Conservation (phyloP, 2,888 invertebrate genomes). For the Steinernema hermaphroditum region DNA sequence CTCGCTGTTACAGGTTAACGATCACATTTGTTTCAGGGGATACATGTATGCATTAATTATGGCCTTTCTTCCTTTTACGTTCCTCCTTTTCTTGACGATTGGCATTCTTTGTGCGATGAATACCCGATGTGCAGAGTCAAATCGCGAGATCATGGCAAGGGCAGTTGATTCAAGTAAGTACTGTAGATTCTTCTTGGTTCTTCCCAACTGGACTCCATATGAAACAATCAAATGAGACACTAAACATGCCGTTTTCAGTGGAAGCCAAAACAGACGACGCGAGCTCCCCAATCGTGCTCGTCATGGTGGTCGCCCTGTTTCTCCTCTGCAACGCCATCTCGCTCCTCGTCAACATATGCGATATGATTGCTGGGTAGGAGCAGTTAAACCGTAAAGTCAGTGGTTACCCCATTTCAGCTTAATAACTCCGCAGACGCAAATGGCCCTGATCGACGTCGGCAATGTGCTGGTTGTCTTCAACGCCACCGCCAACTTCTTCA, state of each 20-base stretch:
- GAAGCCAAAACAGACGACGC: conserved; percentile 35
- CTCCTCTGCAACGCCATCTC: conserved; percentile 58
- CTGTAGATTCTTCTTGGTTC: background rate
- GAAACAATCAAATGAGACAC: background rate
- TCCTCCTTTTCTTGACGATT: conserved; percentile 52
- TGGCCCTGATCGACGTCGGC: conserved; percentile 33
- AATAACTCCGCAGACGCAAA: conserved; percentile 35
- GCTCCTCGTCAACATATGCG: conserved; percentile 57
- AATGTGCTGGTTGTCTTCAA: conserved; percentile 38
- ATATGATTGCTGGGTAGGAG: conserved; percentile 56
- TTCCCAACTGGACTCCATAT: background rate
- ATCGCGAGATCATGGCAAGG: background rate
- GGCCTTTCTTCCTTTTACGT: conserved; percentile 58
- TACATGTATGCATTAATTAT: conserved; percentile 56
- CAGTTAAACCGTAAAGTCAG: conserved; percentile 22
- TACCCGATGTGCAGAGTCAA: conserved; percentile 9
- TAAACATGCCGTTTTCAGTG: conserved; percentile 6
- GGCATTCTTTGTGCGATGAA: conserved; percentile 48
- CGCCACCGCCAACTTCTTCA: conserved; percentile 36
- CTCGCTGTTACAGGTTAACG: background rate
- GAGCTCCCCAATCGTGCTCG: conserved; percentile 53
- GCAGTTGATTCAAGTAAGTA: conserved; percentile 3
- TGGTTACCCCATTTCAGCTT: conserved; percentile 30
- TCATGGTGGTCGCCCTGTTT: conserved; percentile 57
- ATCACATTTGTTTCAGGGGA: conserved; percentile 47